Evolutionary conservation across 2,888 invertebrate genomes (phyloP).

Genomic region (Crioceris asparagi): DNA sequence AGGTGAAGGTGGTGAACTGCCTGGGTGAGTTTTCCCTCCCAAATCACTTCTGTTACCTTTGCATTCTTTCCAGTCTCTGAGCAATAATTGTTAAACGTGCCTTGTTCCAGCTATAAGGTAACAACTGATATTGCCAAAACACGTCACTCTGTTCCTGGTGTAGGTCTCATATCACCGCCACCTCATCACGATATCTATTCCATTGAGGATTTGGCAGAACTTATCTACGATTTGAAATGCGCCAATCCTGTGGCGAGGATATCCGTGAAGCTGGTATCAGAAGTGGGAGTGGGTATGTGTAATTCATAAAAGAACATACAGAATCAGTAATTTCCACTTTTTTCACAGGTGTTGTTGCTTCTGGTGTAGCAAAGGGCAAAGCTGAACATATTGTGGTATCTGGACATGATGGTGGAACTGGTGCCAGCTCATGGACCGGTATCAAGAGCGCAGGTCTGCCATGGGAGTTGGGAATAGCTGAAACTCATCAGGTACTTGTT

Average conservation of each 20-base stretch:
- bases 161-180: constrained; percentile 96
- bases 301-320: no score
- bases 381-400: constrained; percentile 98
- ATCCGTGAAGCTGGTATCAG: constrained; percentile 95
- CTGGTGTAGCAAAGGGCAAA: constrained; percentile 72
- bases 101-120: constrained; percentile 54
- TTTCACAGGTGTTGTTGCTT: constrained; percentile 73
- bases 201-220: constrained; percentile 95
- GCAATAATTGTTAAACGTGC: not conserved
- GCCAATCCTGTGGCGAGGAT: constrained; percentile 88
- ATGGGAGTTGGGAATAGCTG: constrained; percentile 97
- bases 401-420: constrained; percentile 98
- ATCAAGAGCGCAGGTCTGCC: constrained; percentile 97
- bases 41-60: not conserved
- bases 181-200: constrained; percentile 99
- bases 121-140: constrained; percentile 91
- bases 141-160: constrained; percentile 91
- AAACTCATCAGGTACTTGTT: constrained; percentile 95
- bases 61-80: not conserved
- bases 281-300: constrained; percentile 67
- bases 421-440: constrained; percentile 98
- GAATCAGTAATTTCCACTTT: no score
- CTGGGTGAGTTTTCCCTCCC: constrained; percentile 41
- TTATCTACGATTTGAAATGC: constrained; percentile 96
- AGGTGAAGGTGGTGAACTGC: constrained; percentile 96